phyloP scores from a whole-genome alignment of 1,140 invertebrate species.

The Drosophila repleta region DNA sequence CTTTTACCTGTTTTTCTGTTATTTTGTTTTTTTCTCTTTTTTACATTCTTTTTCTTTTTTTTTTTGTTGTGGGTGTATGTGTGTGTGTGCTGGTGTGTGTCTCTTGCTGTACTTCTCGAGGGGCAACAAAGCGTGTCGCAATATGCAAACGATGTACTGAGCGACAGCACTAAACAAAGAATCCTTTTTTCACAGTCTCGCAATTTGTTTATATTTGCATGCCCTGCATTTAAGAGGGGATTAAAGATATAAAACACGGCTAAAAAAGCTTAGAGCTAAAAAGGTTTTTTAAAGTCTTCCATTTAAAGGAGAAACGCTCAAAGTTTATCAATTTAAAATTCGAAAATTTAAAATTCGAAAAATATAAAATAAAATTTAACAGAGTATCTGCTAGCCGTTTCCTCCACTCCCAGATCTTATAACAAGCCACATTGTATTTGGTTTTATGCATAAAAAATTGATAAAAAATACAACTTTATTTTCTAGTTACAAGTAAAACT shows the following conservation, averaged over 20 bases:
- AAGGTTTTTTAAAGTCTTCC: neutral
- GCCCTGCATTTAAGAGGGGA: neutral
- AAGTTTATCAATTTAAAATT: no score
- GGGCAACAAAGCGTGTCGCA: slow-evolving; percentile 42
- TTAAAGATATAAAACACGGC: neutral
- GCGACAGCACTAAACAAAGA: slow-evolving; percentile 13
- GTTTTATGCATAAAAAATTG: neutral
- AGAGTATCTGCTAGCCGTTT: neutral
- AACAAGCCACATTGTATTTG: neutral
- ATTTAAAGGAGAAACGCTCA: neutral
- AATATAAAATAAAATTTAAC: no score
- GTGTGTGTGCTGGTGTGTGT: slow-evolving; percentile 4
- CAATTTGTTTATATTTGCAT: slow-evolving; percentile 9
- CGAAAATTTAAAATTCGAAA: no score
- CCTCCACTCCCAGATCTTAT: neutral
- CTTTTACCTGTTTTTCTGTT: slow-evolving; percentile 25
- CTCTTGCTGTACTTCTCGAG: neutral
- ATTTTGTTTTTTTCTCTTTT: neutral
- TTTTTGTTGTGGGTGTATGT: neutral
- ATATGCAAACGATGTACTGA: slow-evolving; percentile 40
- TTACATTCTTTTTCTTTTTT: slow-evolving; percentile 1
- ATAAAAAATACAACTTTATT: neutral
- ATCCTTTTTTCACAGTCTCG: slow-evolving; percentile 10
- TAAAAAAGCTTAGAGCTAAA: neutral
- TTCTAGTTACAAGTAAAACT: slow-evolving; percentile 5